phyloP scores from a whole-genome alignment of 2,888 invertebrate species.

The Candidula unifasciata region DNA sequence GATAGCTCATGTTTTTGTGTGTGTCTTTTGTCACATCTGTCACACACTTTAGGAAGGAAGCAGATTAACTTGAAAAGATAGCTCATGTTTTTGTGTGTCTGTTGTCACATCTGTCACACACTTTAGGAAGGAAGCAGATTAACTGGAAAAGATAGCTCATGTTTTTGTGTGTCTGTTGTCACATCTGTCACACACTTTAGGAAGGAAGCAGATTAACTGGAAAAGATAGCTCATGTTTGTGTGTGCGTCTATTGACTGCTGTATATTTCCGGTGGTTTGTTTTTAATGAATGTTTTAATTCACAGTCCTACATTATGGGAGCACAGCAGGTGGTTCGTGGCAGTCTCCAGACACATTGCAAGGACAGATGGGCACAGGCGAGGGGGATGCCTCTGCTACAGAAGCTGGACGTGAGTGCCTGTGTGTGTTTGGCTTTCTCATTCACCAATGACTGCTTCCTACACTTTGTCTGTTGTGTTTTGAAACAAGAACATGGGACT shows the following conservation, averaged over 20 bases:
- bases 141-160: too few relatives aligned
- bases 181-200: too few relatives aligned
- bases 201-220: too few relatives aligned
- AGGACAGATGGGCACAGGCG: slow-evolving; percentile 49
- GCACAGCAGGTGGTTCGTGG: slow-evolving; percentile 46
- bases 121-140: too few relatives aligned
- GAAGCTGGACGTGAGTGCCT: slow-evolving; percentile 47
- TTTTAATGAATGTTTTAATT: neutral
- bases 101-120: too few relatives aligned
- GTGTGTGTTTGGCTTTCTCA: neutral
- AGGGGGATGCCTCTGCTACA: slow-evolving; percentile 49
- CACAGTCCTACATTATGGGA: slow-evolving; percentile 51
- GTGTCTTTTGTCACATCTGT: neutral
- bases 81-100: too few relatives aligned
- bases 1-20: too few relatives aligned
- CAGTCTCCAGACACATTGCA: slow-evolving; percentile 49
- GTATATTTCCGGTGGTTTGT: neutral
- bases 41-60: neutral
- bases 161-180: too few relatives aligned
- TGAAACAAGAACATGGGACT: too few relatives aligned
- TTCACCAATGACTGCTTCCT: neutral
- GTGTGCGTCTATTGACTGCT: too few relatives aligned
- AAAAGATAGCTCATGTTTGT: too few relatives aligned
- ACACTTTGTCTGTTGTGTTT: neutral
- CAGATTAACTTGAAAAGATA: neutral